Evolutionary conservation across 2,113 vertebrate species (phyloP), one percentile per base, ranked within the genome.

Genomic region (Colaptes auratus): DNA sequence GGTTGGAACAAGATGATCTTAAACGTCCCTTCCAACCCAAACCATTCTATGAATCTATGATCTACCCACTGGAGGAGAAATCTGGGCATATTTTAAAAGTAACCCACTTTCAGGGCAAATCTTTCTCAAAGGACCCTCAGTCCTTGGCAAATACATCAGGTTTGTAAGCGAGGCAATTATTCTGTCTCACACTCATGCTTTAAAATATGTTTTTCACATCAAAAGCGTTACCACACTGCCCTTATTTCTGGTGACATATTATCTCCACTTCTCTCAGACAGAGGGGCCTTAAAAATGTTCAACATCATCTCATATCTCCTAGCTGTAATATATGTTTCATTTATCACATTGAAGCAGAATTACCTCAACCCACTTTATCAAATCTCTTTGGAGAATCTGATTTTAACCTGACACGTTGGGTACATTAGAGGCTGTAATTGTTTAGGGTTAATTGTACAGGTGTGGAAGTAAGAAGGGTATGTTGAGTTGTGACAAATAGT

Each of bases 321-420:
- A 82, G 86, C 73, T 86, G 39, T 79, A 95, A 93, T 71, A 48
- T 56, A 76, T 86, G 61, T 93, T 96, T 95, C 86, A 89, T 92
- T 92, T 92, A 63, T 78, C 74, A 75, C 63, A 55, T 9, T 30
- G 66, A 82, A 92, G 85, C 31, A 95, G 89, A 90, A 95, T 94
- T 96, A 95, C 94, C 95, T 96, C 95, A 96, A 89, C 50, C 63
- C 50, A 79, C 88, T 96, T 87, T 44, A 90, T 94, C 91, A 95
- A 83, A 79, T 90, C 39, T 86, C 90, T 92, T 95, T 79, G 70
- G 70, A 94, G 76, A 88, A 88, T 86, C 89, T 86, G 88, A 93
- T 86, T 92, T 90, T 95, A 90, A 72, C 70, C 56, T 83, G 77
- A 76, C 66, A 44, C 59, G 39, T 69, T 78, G 53, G 48, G 90